Conservation (phyloP, 1,140 invertebrate species). For the Aradophagus sp. region DNA sequence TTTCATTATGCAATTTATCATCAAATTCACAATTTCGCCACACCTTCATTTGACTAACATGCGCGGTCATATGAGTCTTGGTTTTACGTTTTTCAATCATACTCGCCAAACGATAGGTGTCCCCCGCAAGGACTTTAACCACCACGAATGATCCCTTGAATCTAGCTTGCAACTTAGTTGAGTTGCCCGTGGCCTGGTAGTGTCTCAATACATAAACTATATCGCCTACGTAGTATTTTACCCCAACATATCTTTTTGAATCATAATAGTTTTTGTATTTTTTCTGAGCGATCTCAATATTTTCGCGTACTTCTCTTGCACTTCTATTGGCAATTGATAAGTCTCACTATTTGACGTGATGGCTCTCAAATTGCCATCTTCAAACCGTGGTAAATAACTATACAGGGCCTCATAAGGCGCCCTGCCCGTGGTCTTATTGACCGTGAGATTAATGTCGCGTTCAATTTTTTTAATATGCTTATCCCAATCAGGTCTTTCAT, state of each 20-base stretch:
- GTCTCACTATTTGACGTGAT: not conserved
- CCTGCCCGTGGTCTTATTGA: slow-evolving; percentile 7
- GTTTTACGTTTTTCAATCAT: no score
- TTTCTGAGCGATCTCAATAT: slow-evolving; percentile 22
- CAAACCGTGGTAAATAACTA: slow-evolving; percentile 14
- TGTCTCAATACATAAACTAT: slow-evolving; percentile 44
- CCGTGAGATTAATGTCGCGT: slow-evolving; percentile 3
- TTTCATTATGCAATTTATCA: no score
- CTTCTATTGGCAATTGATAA: no score
- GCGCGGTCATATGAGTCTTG: no score
- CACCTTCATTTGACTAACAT: no score
- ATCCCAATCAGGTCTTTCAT: not conserved
- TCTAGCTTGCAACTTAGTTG: slow-evolving; percentile 44
- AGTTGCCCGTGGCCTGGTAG: slow-evolving; percentile 29
- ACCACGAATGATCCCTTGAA: slow-evolving; percentile 56
- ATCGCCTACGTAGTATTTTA: slow-evolving; percentile 43
- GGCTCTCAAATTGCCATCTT: not conserved
- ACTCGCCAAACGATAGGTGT: slow-evolving; percentile 43
- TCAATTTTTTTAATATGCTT: not conserved
- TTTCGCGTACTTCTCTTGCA: not conserved
- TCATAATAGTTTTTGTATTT: slow-evolving; percentile 24
- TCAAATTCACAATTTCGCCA: no score
- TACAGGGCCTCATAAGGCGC: slow-evolving; percentile 8
- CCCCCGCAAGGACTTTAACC: slow-evolving; percentile 45
- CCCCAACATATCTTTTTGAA: slow-evolving; percentile 6